A percentile compares a stretch with the other conserved stretches of the same genome.
Conservation (phyloP, 2,797 vertebrate genomes). For the Falco berigora region DNA sequence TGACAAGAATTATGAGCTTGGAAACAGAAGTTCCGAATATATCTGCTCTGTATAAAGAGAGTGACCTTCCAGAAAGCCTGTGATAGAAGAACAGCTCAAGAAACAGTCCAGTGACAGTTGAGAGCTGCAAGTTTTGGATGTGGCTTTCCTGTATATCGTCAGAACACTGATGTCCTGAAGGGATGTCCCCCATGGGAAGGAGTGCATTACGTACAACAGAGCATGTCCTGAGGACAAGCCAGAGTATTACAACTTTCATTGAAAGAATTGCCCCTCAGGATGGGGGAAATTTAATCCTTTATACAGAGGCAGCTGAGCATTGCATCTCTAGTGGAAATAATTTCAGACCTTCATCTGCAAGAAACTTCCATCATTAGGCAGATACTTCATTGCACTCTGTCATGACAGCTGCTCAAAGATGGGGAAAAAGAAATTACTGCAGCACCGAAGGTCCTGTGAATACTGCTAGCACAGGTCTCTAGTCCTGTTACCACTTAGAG, state of each 20-base stretch:
- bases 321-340: not conserved
- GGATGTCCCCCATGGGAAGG: not conserved
- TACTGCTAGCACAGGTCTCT: not conserved
- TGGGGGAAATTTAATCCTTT: not conserved
- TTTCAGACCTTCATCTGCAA: not conserved
- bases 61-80: not conserved
- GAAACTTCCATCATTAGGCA: not conserved
- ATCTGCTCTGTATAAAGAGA: not conserved
- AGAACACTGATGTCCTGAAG: not conserved
- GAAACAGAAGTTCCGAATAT: not conserved
- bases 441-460: not conserved
- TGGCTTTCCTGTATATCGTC: not conserved
- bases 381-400: not conserved
- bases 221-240: not conserved
- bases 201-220: not conserved
- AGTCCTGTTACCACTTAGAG: not conserved
- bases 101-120: not conserved
- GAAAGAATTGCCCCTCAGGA: not conserved
- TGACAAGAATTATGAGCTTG: not conserved
- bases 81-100: not conserved
- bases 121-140: not conserved
- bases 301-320: not conserved
- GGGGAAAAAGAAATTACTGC: not conserved
- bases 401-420: not conserved
- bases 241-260: not conserved